Percentiles rank a stretch among this genome's conserved stretches.
Evolutionary conservation across 2,888 invertebrate genomes (phyloP).

Genomic region (Temnothorax ravouxi): DNA sequence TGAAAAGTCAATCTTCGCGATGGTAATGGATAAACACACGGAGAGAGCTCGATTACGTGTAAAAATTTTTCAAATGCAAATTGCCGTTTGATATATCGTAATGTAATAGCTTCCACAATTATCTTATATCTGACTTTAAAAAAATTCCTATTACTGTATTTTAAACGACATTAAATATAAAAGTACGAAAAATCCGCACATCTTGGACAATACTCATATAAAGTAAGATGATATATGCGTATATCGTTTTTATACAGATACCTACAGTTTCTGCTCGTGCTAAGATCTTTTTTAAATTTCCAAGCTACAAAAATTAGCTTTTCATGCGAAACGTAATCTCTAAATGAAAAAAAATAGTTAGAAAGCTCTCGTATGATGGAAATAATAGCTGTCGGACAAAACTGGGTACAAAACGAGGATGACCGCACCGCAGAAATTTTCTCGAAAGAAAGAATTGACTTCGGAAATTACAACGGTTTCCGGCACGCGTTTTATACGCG

Average conservation of each 20-base stretch:
- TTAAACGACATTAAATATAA: conserved; percentile 21
- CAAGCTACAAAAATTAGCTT: background rate
- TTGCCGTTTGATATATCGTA: background rate
- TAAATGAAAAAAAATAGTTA: conserved; percentile 1
- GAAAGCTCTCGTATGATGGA: background rate
- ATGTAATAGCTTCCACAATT: conserved; percentile 29
- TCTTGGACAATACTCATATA: conserved; percentile 47
- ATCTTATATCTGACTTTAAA: background rate
- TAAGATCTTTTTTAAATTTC: background rate
- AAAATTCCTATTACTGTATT: background rate
- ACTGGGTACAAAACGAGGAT: conserved; percentile 5
- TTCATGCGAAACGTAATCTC: background rate
- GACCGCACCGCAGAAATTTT: conserved; percentile 23
- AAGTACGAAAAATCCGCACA: conserved; percentile 29
- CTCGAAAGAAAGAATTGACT: background rate
- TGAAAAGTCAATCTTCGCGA: conserved; percentile 27
- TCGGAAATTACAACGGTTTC: background rate
- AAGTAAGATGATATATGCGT: conserved; percentile 39
- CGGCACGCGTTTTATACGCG: background rate
- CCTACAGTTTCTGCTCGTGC: conserved; percentile 28
- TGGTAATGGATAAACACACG: background rate
- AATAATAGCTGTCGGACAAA: conserved; percentile 19
- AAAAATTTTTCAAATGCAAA: conserved; percentile 32
- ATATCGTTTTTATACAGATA: conserved; percentile 41
- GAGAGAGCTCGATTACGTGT: conserved; percentile 12